phyloP scores from a whole-genome alignment of 2,113 vertebrate species.

The Apistogramma diplotaenia region DNA sequence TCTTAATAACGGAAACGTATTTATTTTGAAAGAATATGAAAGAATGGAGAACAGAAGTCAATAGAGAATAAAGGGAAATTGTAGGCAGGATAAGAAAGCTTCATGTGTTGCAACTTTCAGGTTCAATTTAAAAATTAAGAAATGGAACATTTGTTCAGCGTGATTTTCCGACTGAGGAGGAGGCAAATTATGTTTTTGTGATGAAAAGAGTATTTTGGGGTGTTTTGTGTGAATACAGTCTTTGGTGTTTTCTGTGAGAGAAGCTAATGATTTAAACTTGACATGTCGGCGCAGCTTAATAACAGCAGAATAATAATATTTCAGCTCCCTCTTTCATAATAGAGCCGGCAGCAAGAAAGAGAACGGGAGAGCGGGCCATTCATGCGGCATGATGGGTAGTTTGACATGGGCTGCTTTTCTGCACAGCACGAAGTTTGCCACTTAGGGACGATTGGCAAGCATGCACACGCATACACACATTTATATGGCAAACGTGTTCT shows the following conservation, averaged over 20 bases:
- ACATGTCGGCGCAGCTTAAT: constrained; percentile 47
- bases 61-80: not conserved
- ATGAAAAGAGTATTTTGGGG: constrained; percentile 22
- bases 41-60: not conserved
- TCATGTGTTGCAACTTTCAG: not conserved
- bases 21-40: not conserved
- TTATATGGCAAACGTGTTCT: not conserved
- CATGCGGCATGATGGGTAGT: constrained; percentile 50
- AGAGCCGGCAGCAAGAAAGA: not conserved
- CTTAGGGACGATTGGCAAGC: not conserved
- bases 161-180: constrained; percentile 6
- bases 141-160: constrained; percentile 3
- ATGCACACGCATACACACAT: not conserved
- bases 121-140: constrained; percentile 1
- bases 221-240: constrained; percentile 33
- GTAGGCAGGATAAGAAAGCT: not conserved
- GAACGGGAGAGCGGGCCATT: constrained; percentile 22
- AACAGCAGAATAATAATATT: constrained; percentile 61
- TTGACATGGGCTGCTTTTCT: constrained; percentile 58
- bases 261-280: constrained; percentile 47
- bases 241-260: constrained; percentile 26
- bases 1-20: not conserved
- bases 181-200: constrained; percentile 26
- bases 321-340: constrained; percentile 46
- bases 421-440: constrained; percentile 48